Evolutionary conservation across 2,888 invertebrate species (phyloP).

Genomic region (Leptinotarsa peninsularis): DNA sequence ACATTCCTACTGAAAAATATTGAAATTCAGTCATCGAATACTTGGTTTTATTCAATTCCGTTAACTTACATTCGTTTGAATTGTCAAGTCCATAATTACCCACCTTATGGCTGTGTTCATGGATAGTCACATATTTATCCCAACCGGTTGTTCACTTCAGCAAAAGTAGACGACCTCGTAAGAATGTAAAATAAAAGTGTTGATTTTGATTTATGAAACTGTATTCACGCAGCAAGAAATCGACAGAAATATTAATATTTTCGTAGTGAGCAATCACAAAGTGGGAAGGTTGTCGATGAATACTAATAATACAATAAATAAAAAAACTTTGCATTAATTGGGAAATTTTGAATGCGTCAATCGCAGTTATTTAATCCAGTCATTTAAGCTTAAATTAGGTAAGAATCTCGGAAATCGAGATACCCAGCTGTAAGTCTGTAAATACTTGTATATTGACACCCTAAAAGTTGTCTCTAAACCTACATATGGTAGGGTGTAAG

Average conservation of each 20-base stretch:
- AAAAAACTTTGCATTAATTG: no score
- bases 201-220: slow-evolving; percentile 39
- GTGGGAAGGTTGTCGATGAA: not conserved
- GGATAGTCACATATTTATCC: slow-evolving; percentile 21
- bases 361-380: no score
- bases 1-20: not conserved
- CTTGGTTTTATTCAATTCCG: slow-evolving; percentile 2
- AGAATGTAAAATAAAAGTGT: slow-evolving; percentile 41
- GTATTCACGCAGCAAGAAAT: slow-evolving; percentile 17
- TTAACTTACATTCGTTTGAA: slow-evolving; percentile 10
- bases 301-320: not conserved
- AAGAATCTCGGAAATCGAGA: no score
- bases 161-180: slow-evolving; percentile 44
- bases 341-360: no score
- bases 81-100: slow-evolving; percentile 4
- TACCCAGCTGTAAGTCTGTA: no score
- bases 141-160: slow-evolving; percentile 32
- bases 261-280: not conserved
- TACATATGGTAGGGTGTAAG: no score
- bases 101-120: slow-evolving; percentile 11
- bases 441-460: no score
- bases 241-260: not conserved
- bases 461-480: no score
- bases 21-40: not conserved
- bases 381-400: no score